A percentile compares a stretch with the other conserved stretches of the same genome.
phyloP scores from a whole-genome alignment of 2,797 vertebrate species.

The Myotis myotis region DNA sequence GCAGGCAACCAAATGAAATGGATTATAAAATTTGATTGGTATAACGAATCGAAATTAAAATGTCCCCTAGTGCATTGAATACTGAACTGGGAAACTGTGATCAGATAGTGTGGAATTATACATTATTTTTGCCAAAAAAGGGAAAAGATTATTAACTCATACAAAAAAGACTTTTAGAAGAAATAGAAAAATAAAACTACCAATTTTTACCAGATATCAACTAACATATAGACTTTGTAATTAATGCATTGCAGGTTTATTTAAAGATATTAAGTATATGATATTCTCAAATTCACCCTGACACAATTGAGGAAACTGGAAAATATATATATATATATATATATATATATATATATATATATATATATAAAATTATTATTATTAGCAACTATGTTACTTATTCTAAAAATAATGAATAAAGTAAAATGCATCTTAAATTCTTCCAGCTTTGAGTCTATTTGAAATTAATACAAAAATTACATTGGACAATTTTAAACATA shows the following conservation, averaged over 20 bases:
- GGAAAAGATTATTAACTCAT: slow-evolving; percentile 25
- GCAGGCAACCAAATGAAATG: slow-evolving; percentile 72
- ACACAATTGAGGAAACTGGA: not conserved
- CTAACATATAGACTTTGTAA: slow-evolving; percentile 7
- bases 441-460: slow-evolving; percentile 36
- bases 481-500: not conserved
- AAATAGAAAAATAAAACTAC: slow-evolving; percentile 19
- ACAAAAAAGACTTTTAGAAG: slow-evolving; percentile 33
- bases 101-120: slow-evolving; percentile 61
- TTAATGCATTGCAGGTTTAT: not conserved
- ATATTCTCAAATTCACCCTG: not conserved
- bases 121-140: slow-evolving; percentile 54
- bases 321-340: not conserved
- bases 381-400: not conserved
- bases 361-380: not conserved
- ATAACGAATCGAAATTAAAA: slow-evolving; percentile 64
- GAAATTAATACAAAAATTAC: slow-evolving; percentile 40
- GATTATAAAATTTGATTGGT: slow-evolving; percentile 75
- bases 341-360: not conserved
- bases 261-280: not conserved
- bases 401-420: slow-evolving; percentile 29
- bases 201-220: not conserved
- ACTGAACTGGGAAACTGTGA: slow-evolving; percentile 61
- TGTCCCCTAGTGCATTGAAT: slow-evolving; percentile 58
- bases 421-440: not conserved